These are phyloP conservation scores for Heterotilapia buettikoferi DNA, from an alignment of 2,113 vertebrate genomes.

Conservation along the genomic window DNA sequence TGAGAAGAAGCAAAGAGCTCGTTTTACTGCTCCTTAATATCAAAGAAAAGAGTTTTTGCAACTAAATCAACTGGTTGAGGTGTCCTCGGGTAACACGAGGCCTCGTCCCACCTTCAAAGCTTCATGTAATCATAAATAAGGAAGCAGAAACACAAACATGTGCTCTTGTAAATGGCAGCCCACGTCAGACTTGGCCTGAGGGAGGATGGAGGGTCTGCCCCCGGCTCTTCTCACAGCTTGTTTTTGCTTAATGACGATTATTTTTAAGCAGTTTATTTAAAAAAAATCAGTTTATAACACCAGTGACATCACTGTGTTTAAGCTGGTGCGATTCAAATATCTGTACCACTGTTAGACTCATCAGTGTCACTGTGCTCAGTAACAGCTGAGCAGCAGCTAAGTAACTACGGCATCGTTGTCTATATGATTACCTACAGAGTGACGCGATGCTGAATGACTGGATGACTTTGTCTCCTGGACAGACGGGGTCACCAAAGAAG, in stretches of 20 bases:
- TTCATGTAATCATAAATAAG: not conserved
- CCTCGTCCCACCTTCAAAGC: not conserved
- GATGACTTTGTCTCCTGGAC: not conserved
- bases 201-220: not conserved
- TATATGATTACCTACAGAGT: rapidly evolving
- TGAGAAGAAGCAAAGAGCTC: not conserved
- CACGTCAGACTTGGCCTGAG: not conserved
- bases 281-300: not conserved
- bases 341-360: not conserved
- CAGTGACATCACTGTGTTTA: not conserved
- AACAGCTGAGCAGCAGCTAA: not conserved
- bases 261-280: not conserved
- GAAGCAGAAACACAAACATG: not conserved
- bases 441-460: not conserved
- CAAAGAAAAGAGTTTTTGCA: rapidly evolving
- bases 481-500: not conserved
- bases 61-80: not conserved
- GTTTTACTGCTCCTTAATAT: not conserved
- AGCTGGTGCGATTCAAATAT: not conserved
- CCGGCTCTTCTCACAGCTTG: not conserved
- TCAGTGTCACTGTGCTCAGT: not conserved
- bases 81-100: not conserved
- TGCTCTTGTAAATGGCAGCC: not conserved
- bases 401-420: not conserved
- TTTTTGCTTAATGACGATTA: not conserved